Conservation (phyloP, 2,113 vertebrate genomes). For the Poeciliopsis turrubarensis region DNA sequence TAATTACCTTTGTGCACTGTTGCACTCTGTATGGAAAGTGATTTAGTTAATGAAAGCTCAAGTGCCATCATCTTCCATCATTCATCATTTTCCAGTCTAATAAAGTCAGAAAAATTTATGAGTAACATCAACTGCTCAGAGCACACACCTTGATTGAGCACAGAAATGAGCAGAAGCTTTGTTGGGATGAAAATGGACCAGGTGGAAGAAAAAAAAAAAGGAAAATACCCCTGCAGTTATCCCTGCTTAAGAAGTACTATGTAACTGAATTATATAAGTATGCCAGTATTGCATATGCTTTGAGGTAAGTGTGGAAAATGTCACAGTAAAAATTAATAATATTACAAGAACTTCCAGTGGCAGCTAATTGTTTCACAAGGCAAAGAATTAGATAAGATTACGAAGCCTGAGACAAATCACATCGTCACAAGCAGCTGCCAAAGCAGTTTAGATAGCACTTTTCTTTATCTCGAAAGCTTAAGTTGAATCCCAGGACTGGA, state of each 20-base stretch:
- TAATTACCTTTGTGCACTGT: conserved; percentile 80
- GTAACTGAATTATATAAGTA: not conserved
- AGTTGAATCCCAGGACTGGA: conserved; percentile 16
- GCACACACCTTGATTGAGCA: conserved; percentile 24
- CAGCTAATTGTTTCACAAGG: conserved; percentile 52
- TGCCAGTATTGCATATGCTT: not conserved
- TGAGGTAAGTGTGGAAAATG: conserved; percentile 33
- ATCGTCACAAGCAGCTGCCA: conserved; percentile 34
- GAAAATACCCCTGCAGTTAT: not conserved
- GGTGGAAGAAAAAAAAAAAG: not conserved
- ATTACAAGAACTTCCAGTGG: conserved; percentile 35
- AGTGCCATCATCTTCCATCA: conserved; percentile 69
- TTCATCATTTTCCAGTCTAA: conserved; percentile 71
- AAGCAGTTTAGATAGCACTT: conserved; percentile 20
- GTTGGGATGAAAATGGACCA: conserved; percentile 3
- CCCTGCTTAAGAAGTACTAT: not conserved
- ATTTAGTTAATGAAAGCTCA: conserved; percentile 75
- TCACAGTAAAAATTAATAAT: conserved; percentile 26
- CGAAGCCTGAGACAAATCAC: conserved; percentile 34
- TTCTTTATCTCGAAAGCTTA: conserved; percentile 22
- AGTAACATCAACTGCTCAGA: conserved; percentile 18
- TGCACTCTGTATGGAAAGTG: conserved; percentile 64
- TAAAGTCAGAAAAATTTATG: conserved; percentile 41
- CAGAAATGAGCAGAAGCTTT: conserved; percentile 7
- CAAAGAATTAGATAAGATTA: conserved; percentile 50